Base-by-base conservation (phyloP, 2,797 vertebrate species). In the Pseudochaenichthys georgianus region DNA sequence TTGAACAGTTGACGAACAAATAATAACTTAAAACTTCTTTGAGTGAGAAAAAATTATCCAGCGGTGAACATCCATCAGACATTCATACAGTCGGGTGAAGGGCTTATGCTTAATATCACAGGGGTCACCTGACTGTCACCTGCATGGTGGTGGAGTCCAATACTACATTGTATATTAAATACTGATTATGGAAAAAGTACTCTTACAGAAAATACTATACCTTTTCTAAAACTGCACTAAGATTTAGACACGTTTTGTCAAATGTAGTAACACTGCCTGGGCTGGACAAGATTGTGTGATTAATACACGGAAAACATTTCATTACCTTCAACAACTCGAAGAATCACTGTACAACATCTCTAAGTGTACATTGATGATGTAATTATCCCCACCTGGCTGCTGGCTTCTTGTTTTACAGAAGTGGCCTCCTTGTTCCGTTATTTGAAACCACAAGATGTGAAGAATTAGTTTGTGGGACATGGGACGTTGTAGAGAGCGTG, bases 81-180 rank as follows among this genome's bases (percentile, higher is more conserved):
- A 12, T 58, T 48, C 50, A 47, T 13, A 66, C 47, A 60, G 15
- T 46, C 0, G 0, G 47, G 13, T 50, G 51, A 70, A 64, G 21
- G 12, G 4, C 10, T 43, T 66, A 48, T 81, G 65, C 60, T 77
- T 64, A 41, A 72, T 59, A 31, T 69, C 66, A 55, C 62, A 51
- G 7, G 9, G 62, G n/a, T 52, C 8, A 52, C 38, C 42, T 68
- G 53, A 65, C 23, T 69, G 67, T 65, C 45, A 73, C 23, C 63
- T 46, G 47, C 51, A 58, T 3, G 55, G 47, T 21, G 1, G n/a
- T 23, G 23, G 51, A 60, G 64, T 60, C 16, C 47, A 41, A 68
- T 17, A 11, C 65, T 16, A 62, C 41, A 34, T 4, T 52, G 23
- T 55, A 21, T 45, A 73, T 73, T 9, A 58, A 31, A 66, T 45